Evolutionary conservation across 92 coral and sea anemone species (phyloP).

Genomic region (Anthopleura xanthogrammica): DNA sequence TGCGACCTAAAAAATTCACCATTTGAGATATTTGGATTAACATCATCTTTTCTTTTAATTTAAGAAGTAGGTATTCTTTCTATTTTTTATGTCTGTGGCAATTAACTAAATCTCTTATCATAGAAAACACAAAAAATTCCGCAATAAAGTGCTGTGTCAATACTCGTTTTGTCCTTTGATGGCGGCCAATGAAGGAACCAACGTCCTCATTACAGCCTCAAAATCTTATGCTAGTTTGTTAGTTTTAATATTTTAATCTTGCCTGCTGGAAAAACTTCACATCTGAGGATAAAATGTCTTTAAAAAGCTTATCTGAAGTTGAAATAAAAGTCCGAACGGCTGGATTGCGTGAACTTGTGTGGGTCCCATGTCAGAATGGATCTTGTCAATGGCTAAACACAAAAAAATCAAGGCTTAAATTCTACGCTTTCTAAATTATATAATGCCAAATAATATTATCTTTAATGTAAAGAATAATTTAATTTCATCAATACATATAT

Average conservation of each 20-base stretch:
- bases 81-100: constrained; percentile 4
- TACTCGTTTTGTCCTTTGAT: constrained; percentile 17
- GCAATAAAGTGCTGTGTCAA: constrained; percentile 35
- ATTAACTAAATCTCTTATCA: neutral
- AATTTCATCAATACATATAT: neutral
- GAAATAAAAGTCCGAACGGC: neutral
- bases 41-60: neutral
- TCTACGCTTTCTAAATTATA: neutral
- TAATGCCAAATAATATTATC: neutral
- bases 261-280: constrained; percentile 11
- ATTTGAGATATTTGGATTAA: neutral
- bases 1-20: constrained; percentile 13
- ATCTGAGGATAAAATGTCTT: constrained; percentile 19
- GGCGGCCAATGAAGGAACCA: constrained; percentile 14
- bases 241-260: constrained; percentile 19
- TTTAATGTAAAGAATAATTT: neutral
- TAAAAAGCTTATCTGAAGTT: neutral
- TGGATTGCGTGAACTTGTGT: neutral
- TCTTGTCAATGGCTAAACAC: neutral
- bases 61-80: neutral
- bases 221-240: constrained; percentile 9
- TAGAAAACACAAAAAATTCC: constrained; percentile 18
- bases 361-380: constrained; percentile 4
- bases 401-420: neutral
- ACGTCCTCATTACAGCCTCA: constrained; percentile 9